Conservation (phyloP, 1,140 invertebrate genomes). For the Drosophila orena region DNA sequence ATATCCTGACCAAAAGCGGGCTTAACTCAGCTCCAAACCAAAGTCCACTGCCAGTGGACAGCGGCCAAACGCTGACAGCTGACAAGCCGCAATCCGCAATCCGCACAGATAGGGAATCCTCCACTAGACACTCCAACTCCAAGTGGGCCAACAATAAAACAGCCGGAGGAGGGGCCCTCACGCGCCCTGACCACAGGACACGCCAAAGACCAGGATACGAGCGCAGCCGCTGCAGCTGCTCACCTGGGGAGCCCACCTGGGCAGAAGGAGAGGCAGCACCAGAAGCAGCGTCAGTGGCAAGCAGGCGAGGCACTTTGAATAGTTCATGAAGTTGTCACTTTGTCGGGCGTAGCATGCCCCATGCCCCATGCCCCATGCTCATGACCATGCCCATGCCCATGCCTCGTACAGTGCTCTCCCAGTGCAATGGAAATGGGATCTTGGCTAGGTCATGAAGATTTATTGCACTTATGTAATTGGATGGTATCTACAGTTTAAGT, state of each 20-base stretch:
- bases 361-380: background rate
- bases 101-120: slow-evolving; percentile 17
- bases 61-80: slow-evolving; percentile 72
- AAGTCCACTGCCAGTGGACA: slow-evolving; percentile 44
- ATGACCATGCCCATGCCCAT: too few relatives aligned
- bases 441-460: background rate
- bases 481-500: too few relatives aligned
- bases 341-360: slow-evolving; percentile 28
- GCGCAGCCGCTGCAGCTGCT: background rate
- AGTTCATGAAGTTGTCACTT: slow-evolving; percentile 80
- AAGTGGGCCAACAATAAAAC: slow-evolving; percentile 21
- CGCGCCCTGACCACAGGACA: slow-evolving; percentile 60
- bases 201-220: slow-evolving; percentile 26
- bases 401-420: slow-evolving; percentile 32
- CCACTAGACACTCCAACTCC: background rate
- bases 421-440: background rate
- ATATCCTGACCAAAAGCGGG: slow-evolving; percentile 12
- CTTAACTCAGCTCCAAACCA: slow-evolving; percentile 45
- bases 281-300: slow-evolving; percentile 1
- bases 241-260: slow-evolving; percentile 15
- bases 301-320: slow-evolving; percentile 57
- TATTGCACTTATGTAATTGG: background rate
- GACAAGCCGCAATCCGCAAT: slow-evolving; percentile 73
- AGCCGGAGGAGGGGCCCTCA: slow-evolving; percentile 43
- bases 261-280: background rate